phyloP scores from a whole-genome alignment of 2,888 invertebrate genomes.

The Monoplex corrugatus region DNA sequence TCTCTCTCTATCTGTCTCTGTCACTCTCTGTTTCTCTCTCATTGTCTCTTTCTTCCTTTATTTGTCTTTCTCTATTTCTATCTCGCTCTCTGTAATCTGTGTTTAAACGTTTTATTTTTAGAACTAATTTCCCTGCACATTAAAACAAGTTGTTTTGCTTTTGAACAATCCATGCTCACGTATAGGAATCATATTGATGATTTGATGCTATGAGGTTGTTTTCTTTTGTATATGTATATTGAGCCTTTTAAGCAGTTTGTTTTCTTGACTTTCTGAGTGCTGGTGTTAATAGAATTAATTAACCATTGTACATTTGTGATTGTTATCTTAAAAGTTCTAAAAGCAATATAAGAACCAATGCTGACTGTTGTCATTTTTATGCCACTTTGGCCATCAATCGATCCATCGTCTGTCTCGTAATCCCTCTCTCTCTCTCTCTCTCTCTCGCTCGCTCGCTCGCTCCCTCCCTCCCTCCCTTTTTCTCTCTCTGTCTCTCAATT shows the following conservation, averaged over 20 bases:
- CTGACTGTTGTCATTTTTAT: not conserved
- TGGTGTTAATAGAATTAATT: not conserved
- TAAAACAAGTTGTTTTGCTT: too few species aligned
- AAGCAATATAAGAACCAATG: not conserved
- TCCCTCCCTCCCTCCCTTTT: not conserved
- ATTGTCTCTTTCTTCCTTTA: slow-evolving; percentile 13
- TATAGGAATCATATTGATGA: too few species aligned
- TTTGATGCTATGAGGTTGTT: too few species aligned
- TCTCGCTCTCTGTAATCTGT: not conserved
- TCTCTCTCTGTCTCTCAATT: not conserved
- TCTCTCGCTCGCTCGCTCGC: not conserved
- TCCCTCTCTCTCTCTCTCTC: not conserved
- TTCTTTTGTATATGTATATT: too few species aligned
- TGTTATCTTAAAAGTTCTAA: slow-evolving; percentile 5
- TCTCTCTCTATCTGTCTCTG: not conserved
- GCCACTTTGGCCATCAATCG: too few species aligned
- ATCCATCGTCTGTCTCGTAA: not conserved
- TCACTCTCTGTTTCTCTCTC: not conserved
- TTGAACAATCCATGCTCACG: too few species aligned
- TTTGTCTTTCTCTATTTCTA: not conserved
- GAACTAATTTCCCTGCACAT: not conserved
- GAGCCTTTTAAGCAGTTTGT: too few species aligned
- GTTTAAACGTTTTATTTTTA: not conserved
- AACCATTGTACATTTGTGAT: not conserved
- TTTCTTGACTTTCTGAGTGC: too few species aligned